Evolutionary conservation across 2,113 vertebrate species (phyloP), one percentile per base, ranked within the genome.

Genomic region (Nothoprocta pentlandii): DNA sequence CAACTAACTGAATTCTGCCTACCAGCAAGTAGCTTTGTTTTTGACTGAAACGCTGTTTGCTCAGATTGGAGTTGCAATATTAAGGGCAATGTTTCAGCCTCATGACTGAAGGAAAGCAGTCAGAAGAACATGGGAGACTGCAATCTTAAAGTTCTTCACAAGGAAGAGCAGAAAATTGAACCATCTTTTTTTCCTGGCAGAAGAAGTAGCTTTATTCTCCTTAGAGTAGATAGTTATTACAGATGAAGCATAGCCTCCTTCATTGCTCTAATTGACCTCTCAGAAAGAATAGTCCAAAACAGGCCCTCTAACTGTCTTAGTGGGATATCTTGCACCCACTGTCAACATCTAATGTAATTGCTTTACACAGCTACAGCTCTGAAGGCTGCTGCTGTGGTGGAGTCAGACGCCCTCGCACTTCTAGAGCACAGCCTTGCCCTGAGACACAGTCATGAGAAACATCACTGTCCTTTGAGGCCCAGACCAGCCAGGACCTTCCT

Each of bases 151-250:
- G n/a, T 74, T 26, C 39, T 85, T 90, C 36, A 54, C 54, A 70
- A 61, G 61, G 56, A 16, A 92, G 34, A 88, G 16, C 32, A 78
- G 36, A 46, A 93, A 90, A 94, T 86, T 74, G 80, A 78, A 69
- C 64, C 54, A 56, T 81, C 64, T 10, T 70, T 93, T 93, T 92
- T 90, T 73, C 64, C 64, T 89, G 68, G 56, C 64, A 80, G 73
- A 94, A 44, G 15, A 13, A 79, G 34, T 32, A 79, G 32, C 63
- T 17, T 83, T 73, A 36, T 80, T 91, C 41, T 85, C 41, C 41
- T 41, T 54, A 63, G 54, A 87, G 51, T 19, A 93, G 54, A 26
- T 26, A 47, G 71, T 36, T 26, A 39, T 67, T 78, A 49, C 12
- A 88, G 68, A 80, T 61, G 68, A 94, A 46, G 32, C 36, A 39